Conservation (phyloP, 1,140 invertebrate genomes). For the Brachionus plicatilis region DNA sequence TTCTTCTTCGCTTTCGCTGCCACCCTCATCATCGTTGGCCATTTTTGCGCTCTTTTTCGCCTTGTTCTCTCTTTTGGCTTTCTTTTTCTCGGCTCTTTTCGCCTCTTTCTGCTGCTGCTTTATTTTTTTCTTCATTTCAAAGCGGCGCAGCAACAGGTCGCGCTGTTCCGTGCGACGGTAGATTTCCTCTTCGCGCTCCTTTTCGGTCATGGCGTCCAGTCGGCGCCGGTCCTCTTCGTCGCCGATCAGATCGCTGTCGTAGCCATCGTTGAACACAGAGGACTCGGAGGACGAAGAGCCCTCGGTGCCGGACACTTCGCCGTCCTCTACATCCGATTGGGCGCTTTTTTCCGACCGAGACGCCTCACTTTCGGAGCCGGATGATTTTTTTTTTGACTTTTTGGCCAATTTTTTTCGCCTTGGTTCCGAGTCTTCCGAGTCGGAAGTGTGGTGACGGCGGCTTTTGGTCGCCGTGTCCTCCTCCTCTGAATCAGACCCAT, state of each 20-base stretch:
- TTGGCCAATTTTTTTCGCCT: neutral
- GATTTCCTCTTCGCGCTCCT: slow-evolving; percentile 40
- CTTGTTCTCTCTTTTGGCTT: neutral
- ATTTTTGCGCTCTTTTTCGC: neutral
- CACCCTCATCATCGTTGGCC: neutral
- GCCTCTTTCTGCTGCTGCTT: slow-evolving; percentile 19
- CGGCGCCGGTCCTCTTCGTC: slow-evolving; percentile 24
- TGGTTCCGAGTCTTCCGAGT: neutral
- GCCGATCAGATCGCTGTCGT: slow-evolving; percentile 29
- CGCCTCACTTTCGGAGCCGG: neutral
- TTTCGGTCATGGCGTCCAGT: slow-evolving; percentile 29
- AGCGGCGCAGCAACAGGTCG: neutral
- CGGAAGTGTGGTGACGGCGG: neutral
- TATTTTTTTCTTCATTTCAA: slow-evolving; percentile 33
- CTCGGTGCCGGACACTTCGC: neutral
- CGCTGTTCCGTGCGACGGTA: slow-evolving; percentile 30
- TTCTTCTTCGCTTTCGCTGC: neutral
- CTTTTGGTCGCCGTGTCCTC: neutral
- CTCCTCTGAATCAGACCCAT: neutral
- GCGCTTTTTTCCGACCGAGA: neutral
- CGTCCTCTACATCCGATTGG: slow-evolving; percentile 11
- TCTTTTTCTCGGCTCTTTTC: slow-evolving; percentile 22
- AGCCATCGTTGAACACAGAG: slow-evolving; percentile 35
- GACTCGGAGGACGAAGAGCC: neutral
- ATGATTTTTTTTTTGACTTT: neutral